Percentiles rank a stretch among this genome's conserved stretches.
These are phyloP conservation scores for Antechinus flavipes DNA, from an alignment of 2,113 vertebrate genomes.

Conservation along the genomic window DNA sequence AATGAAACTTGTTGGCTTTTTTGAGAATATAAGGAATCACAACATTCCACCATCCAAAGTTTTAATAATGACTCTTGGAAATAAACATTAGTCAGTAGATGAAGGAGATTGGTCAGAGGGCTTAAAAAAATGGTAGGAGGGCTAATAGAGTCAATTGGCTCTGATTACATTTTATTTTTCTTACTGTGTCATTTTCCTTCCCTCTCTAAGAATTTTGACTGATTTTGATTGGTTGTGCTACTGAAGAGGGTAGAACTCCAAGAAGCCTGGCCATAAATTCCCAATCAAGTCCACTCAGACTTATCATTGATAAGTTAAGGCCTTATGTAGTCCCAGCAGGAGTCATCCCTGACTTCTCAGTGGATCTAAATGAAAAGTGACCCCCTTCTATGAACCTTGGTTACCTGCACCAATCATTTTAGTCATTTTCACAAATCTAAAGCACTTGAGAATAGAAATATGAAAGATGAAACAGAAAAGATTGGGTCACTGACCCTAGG, in stretches of 20 bases:
- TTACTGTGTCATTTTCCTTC: not conserved
- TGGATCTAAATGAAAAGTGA: conserved; percentile 50
- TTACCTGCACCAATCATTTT: conserved; percentile 44
- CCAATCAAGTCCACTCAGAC: not conserved
- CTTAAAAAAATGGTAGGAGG: not conserved
- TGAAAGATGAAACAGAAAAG: not conserved
- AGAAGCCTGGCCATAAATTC: not conserved
- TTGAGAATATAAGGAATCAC: not conserved
- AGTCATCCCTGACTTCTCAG: conserved; percentile 25
- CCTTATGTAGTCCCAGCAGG: not conserved
- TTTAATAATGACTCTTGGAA: conserved; percentile 25
- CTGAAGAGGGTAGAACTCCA: conserved; percentile 16
- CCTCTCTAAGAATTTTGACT: not conserved
- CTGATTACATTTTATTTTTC: not conserved
- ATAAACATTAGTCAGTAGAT: not conserved
- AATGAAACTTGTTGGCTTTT: not conserved
- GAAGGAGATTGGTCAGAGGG: conserved; percentile 17
- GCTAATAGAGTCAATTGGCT: not conserved
- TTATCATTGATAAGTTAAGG: not conserved
- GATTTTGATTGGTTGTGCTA: not conserved
- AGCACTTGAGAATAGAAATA: conserved; percentile 44
- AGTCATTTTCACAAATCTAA: not conserved
- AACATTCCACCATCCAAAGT: not conserved
- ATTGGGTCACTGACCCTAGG: conserved; percentile 28
- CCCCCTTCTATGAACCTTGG: conserved; percentile 29